Evolutionary conservation across 1,140 invertebrate genomes (phyloP).

Genomic region (Apis cerana): DNA sequence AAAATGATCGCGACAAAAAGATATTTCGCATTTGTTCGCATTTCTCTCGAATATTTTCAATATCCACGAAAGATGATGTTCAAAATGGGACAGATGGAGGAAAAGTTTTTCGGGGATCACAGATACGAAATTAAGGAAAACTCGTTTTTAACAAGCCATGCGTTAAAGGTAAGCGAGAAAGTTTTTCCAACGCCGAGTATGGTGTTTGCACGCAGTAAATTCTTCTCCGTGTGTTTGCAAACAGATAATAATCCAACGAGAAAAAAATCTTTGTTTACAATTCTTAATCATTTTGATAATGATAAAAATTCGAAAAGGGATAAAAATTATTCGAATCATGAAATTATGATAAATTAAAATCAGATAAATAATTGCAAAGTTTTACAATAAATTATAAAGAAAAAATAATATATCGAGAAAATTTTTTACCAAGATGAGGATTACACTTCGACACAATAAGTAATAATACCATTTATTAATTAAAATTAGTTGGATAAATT

Average conservation of each 20-base stretch:
- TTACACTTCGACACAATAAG: neutral
- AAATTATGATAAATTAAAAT: neutral
- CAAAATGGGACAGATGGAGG: neutral
- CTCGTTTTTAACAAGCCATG: conserved; percentile 29
- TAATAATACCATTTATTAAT: neutral
- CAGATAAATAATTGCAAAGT: neutral
- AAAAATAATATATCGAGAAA: neutral
- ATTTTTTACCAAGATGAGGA: neutral
- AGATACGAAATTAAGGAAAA: conserved; percentile 29
- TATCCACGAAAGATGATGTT: neutral
- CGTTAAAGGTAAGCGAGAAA: conserved; percentile 31
- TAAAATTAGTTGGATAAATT: conserved; percentile 20
- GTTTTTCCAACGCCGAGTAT: conserved; percentile 13
- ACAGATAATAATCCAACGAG: conserved; percentile 7
- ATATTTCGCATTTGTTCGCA: neutral
- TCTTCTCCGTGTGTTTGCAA: neutral
- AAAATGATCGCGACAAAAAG: neutral
- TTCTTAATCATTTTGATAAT: neutral
- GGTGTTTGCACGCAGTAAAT: conserved; percentile 27
- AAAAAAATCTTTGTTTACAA: conserved; percentile 5
- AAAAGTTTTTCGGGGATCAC: conserved; percentile 10
- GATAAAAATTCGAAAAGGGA: neutral
- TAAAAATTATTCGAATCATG: neutral
- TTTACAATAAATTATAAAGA: neutral
- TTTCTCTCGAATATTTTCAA: neutral